Base-by-base conservation (phyloP, 2,888 invertebrate species). In the Melanargia galathea region DNA sequence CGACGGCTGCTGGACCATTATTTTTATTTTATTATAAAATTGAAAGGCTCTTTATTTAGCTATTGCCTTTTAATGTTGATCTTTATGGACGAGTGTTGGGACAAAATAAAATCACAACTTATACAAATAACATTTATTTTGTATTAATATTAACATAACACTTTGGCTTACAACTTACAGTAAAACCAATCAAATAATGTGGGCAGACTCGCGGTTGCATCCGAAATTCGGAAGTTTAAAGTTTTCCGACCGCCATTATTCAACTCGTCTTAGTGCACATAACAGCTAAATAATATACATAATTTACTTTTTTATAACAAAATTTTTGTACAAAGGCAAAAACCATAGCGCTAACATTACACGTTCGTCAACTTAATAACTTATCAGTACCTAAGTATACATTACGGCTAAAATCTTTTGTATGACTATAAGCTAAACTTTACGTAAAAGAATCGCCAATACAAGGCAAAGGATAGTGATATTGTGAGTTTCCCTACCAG, bases 51-150 rank as follows among this genome's bases (percentile, higher is more conserved):
- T n/a, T n/a, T n/a, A n/a, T n/a, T n/a, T n/a, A n/a, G n/a, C n/a
- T n/a, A n/a, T n/a, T n/a, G n/a, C n/a, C n/a, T n/a, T n/a, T n/a
- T n/a, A n/a, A n/a, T n/a, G n/a, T n/a, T n/a, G n/a, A n/a, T n/a
- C n/a, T n/a, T n/a, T n/a, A n/a, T n/a, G n/a, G n/a, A n/a, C n/a
- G n/a, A n/a, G n/a, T n/a, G n/a, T n/a, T n/a, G 0, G n/a, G 2
- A 6, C 1, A 4, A 40, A 64, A 59, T 35, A 46, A 62, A 54
- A 58, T 11, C 16, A 35, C n/a, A 38, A 33, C 18, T 33, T 66
- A 61, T 70, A 70, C 67, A 70, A 70, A 70, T 68, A 68, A 70
- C 70, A 70, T 70, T 70, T 70, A 70, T 68, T 70, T 66, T 22
- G 33, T 67, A 65, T 64, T 51, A 60, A 64, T 56, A 55, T 52